Percentiles rank a stretch among this genome's conserved stretches.
Conservation (phyloP, 2,888 invertebrate genomes). For the Caenorhabditis sinica region DNA sequence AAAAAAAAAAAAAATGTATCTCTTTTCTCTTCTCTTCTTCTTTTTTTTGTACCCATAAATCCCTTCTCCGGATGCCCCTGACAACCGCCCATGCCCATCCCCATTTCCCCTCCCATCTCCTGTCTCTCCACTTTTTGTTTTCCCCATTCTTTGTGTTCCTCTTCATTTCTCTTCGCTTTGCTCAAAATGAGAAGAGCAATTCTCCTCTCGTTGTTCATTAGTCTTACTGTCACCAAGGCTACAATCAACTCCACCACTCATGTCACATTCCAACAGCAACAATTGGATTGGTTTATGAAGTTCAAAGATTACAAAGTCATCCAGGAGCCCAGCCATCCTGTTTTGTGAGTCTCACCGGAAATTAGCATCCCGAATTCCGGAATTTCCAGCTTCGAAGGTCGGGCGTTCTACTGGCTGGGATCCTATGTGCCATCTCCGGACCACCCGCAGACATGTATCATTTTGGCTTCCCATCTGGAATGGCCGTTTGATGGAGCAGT, state of each 20-base stretch:
- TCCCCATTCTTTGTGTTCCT: not conserved
- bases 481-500: slow-evolving; percentile 48
- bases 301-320: slow-evolving; percentile 45
- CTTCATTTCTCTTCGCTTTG: not conserved
- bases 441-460: slow-evolving; percentile 42
- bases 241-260: slow-evolving; percentile 1
- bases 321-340: slow-evolving; percentile 45
- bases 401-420: slow-evolving; percentile 45
- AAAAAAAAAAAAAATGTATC: not conserved
- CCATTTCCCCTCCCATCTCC: slow-evolving; percentile 14
- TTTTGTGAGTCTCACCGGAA: slow-evolving; percentile 19
- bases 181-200: not conserved
- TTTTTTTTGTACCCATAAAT: slow-evolving; percentile 15
- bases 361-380: not conserved
- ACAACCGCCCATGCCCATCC: slow-evolving; percentile 25
- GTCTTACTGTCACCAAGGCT: not conserved
- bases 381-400: slow-evolving; percentile 36
- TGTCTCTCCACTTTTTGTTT: not conserved
- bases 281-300: slow-evolving; percentile 1
- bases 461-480: slow-evolving; percentile 42
- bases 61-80: slow-evolving; percentile 19
- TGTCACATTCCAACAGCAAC: slow-evolving; percentile 1
- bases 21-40: not conserved
- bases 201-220: not conserved
- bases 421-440: slow-evolving; percentile 35